phyloP scores from a whole-genome alignment of 2,888 invertebrate species.

The Tribolium freemani region DNA sequence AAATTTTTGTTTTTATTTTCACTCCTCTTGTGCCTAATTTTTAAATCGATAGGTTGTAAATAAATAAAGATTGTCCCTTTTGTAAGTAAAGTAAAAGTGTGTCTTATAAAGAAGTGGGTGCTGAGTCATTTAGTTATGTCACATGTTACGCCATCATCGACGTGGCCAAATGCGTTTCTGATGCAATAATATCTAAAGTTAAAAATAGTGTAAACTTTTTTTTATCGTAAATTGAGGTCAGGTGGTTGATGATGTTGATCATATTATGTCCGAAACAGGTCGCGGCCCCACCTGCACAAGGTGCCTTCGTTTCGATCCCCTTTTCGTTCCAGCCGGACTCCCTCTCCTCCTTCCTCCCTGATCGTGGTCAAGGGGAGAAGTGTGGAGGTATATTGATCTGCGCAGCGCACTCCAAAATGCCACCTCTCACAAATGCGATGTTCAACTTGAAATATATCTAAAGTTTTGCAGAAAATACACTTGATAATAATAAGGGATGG shows the following conservation, averaged over 20 bases:
- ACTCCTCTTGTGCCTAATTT: no score
- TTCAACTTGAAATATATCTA: conserved; percentile 51
- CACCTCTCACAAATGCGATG: conserved; percentile 47
- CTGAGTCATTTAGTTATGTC: conserved; percentile 44
- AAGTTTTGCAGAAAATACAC: conserved; percentile 51
- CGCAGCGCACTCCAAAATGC: conserved; percentile 54
- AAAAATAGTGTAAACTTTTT: no score
- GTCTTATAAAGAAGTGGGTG: conserved; percentile 22
- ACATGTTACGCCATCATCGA: conserved; percentile 38
- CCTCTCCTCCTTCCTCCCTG: conserved; percentile 35
- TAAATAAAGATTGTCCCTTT: background rate
- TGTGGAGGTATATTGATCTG: conserved; percentile 59
- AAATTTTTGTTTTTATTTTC: no score
- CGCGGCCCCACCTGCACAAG: conserved; percentile 56
- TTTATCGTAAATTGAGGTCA: no score
- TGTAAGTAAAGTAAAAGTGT: conserved; percentile 35
- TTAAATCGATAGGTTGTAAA: no score
- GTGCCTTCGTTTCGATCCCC: conserved; percentile 45
- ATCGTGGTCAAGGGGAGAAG: conserved; percentile 50
- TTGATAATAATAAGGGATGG: background rate
- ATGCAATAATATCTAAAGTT: conserved; percentile 24
- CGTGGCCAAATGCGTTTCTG: conserved; percentile 31
- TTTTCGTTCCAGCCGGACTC: conserved; percentile 42
- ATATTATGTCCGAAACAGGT: conserved; percentile 47
- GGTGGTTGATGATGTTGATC: background rate